Base-by-base conservation (phyloP, 2,113 vertebrate genomes). In the Boleophthalmus pectinirostris region DNA sequence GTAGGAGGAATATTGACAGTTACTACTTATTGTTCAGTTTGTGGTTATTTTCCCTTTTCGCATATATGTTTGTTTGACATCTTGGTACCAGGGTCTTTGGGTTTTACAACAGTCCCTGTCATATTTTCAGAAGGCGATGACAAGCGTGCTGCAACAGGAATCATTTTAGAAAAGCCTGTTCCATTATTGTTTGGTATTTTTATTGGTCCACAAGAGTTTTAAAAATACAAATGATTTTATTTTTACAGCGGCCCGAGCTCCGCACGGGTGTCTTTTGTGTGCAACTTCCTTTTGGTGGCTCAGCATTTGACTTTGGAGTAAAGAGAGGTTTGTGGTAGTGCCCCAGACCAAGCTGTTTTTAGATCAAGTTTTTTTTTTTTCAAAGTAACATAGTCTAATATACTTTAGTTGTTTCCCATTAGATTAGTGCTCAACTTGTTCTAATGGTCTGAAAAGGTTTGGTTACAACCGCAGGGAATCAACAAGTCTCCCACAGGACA, bases 261-360 rank as follows among this genome's bases (percentile, higher is more conserved):
- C 73, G 70, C 38, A 23, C 85, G 78, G 83, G 77, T 73, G 80
- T 86, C 77, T 68, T 86, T 84, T 82, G 75, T 91, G 87, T 85
- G 87, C 81, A 25, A 88, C 78, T 87, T 83, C 65, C 80, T 43
- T 78, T 74, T 49, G 80, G 81, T 75, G 84, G 82, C 80, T 60
- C 78, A 33, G 74, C 80, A 81, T 87, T 87, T 83, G 84, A 80
- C 69, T 83, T 85, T 75, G 82, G 65, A 70, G 68, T 81, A 85
- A 83, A 85, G 81, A 83, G 64, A 85, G 83, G 85, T 87, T 90
- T 90, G 91, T 85, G 90, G 90, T 89, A 87, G 82, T 81, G 58
- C 80, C 83, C 82, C 64, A 75, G 81, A 87, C 82, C 81, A 82
- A 81, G 67, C 73, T 78, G 80, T 76, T 86, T 92, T 90, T 82